Percentiles rank a stretch among this genome's conserved stretches.
Conservation (phyloP, 2,888 invertebrate genomes). For the Dysmachus trigonus region DNA sequence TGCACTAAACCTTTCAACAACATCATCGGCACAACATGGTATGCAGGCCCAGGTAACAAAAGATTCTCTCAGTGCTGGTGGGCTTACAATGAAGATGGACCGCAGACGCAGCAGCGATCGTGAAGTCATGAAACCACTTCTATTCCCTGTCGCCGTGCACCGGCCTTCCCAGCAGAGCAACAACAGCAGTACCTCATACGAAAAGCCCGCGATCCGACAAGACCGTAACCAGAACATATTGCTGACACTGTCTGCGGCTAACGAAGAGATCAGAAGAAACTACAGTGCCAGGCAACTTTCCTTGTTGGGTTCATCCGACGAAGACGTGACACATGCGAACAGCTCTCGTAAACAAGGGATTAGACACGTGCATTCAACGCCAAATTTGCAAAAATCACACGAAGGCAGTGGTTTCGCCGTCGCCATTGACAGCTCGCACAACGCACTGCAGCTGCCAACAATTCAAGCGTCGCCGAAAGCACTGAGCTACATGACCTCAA, state of each 20-base stretch:
- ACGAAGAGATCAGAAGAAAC: slow-evolving; percentile 63
- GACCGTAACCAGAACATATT: slow-evolving; percentile 60
- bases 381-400: slow-evolving; percentile 59
- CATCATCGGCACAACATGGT: slow-evolving; percentile 24
- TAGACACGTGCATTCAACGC: slow-evolving; percentile 63
- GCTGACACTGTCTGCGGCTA: slow-evolving; percentile 61
- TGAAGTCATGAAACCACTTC: slow-evolving; percentile 54
- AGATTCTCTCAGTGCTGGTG: slow-evolving; percentile 50
- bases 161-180: neutral
- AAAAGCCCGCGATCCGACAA: slow-evolving; percentile 39
- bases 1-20: slow-evolving; percentile 60
- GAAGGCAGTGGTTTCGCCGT: neutral
- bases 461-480: slow-evolving; percentile 63
- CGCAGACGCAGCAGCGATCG: slow-evolving; percentile 50
- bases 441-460: slow-evolving; percentile 56
- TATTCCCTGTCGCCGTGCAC: slow-evolving; percentile 55
- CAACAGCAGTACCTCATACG: neutral
- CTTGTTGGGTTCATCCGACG: slow-evolving; percentile 57
- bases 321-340: slow-evolving; percentile 57
- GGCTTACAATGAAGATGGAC: slow-evolving; percentile 63
- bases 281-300: slow-evolving; percentile 62
- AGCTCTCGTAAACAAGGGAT: slow-evolving; percentile 53
- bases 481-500: slow-evolving; percentile 71
- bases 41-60: slow-evolving; percentile 4
- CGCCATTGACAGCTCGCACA: slow-evolving; percentile 45